Evolutionary conservation across 2,113 vertebrate species (phyloP).

Genomic region (Aptenodytes forsteri): DNA sequence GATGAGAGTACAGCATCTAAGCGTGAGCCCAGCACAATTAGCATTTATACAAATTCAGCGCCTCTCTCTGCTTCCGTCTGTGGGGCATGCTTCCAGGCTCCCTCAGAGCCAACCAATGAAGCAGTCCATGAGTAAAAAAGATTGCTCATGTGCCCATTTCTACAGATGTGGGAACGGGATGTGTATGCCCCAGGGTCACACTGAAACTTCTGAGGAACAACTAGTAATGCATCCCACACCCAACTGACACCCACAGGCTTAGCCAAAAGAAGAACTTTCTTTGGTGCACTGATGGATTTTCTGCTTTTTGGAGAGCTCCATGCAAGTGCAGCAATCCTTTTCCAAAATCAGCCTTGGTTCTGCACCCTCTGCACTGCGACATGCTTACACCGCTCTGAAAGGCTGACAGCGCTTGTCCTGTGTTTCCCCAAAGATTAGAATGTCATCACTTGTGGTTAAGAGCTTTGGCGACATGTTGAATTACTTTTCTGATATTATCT

Average conservation of each 20-base stretch:
- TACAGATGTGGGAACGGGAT: background rate
- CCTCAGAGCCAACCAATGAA: background rate
- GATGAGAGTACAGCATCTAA: background rate
- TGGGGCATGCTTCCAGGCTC: background rate
- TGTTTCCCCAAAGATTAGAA: slow-evolving; percentile 57
- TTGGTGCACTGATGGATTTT: background rate
- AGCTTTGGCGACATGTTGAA: slow-evolving; percentile 43
- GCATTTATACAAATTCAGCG: background rate
- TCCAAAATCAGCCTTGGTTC: background rate
- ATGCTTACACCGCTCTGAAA: background rate
- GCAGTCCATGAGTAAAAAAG: background rate
- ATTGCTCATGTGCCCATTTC: background rate
- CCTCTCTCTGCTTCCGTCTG: background rate
- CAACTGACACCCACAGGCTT: background rate
- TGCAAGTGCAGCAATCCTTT: background rate
- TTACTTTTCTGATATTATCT: slow-evolving; percentile 71
- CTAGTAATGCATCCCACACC: background rate
- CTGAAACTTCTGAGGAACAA: background rate
- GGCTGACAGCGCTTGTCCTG: background rate
- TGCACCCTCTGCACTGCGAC: background rate
- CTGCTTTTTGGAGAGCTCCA: background rate
- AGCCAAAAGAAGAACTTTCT: background rate
- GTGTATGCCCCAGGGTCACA: background rate
- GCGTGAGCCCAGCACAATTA: background rate
- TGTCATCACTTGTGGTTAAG: slow-evolving; percentile 51